phyloP scores from a whole-genome alignment of 2,797 vertebrate genomes.

The Spinibarbus caldwelli region DNA sequence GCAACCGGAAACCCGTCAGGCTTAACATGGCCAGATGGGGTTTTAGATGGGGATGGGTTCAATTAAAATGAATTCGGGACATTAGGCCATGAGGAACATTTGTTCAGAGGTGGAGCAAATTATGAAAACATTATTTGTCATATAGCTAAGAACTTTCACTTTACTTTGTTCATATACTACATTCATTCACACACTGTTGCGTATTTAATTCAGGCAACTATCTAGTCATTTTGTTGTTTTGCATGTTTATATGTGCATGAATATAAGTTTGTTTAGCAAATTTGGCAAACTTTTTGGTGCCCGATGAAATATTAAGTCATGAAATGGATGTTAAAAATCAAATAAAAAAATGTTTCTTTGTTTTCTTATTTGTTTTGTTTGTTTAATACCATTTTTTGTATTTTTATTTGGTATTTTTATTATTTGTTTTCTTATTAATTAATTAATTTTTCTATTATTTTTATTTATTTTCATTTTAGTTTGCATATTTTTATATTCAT shows the following conservation, averaged over 20 bases:
- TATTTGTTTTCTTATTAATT: no score
- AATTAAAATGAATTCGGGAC: not conserved
- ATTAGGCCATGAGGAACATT: not conserved
- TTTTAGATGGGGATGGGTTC: not conserved
- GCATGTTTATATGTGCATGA: not conserved
- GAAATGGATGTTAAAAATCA: no score
- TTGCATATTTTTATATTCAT: not conserved
- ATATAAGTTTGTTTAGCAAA: no score
- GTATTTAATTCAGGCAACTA: not conserved
- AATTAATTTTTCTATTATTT: no score
- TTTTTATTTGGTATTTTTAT: no score
- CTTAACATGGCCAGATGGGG: not conserved
- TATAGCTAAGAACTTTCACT: not conserved
- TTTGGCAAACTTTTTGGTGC: no score
- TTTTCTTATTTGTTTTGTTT: not conserved
- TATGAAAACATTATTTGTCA: not conserved
- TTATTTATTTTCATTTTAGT: no score
- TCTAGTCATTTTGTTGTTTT: not conserved
- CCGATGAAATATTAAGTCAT: no score
- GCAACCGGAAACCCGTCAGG: not conserved
- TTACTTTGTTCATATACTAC: not conserved
- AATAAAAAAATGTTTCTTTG: not conserved
- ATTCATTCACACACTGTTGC: not conserved
- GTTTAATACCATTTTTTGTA: not conserved
- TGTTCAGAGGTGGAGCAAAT: not conserved